Base-by-base conservation (phyloP, 2,113 vertebrate genomes). In the Loxodonta africana region DNA sequence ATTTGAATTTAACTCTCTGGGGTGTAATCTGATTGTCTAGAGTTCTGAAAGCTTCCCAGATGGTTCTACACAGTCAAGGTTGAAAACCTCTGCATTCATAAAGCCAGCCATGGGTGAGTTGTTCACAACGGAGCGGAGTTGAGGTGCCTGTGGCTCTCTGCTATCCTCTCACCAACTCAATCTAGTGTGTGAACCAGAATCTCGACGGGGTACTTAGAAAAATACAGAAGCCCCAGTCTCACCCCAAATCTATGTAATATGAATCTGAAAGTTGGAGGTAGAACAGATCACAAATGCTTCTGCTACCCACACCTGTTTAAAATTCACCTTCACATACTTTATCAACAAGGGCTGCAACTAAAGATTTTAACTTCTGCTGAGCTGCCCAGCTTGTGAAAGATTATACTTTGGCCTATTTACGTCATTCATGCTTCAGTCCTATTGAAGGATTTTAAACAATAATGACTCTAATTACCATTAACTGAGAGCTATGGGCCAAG, bases 341-440 rank as follows among this genome's bases (percentile, higher is more conserved):
- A 60, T 26, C 65, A 67, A 86, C 37, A n/a, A 48, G 2, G 74
- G 6, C 11, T 44, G 15, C 53, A 57, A 17, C 53, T 57, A 57
- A 57, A 57, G 53, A 57, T n/a, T 44, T 93, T 85, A 5, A 81
- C 30, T 71, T 96, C 51, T 90, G 20, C 25, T 92, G 53, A 53
- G 5, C 89, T 97, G 18, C 25, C 74, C 91, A 65, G 12, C 9
- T 85, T 91, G 26, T 88, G 21, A 83, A 88, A 78, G 14, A 73
- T 51, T 69, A 69, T 71, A 69, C 8, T 51, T 88, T 80, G 53
- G 51, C n/a, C 11, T 67, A 5, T 60, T 88, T 76, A 46, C 62
- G 28, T 71, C 18, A 94, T 8, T 81, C 60, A 57, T 83, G 46
- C 83, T 53, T 94, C 48, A 65, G 20, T 28, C 15, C 5, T 51